phyloP scores from a whole-genome alignment of 2,888 invertebrate species.

The Mongoloraphidia duomilia region DNA sequence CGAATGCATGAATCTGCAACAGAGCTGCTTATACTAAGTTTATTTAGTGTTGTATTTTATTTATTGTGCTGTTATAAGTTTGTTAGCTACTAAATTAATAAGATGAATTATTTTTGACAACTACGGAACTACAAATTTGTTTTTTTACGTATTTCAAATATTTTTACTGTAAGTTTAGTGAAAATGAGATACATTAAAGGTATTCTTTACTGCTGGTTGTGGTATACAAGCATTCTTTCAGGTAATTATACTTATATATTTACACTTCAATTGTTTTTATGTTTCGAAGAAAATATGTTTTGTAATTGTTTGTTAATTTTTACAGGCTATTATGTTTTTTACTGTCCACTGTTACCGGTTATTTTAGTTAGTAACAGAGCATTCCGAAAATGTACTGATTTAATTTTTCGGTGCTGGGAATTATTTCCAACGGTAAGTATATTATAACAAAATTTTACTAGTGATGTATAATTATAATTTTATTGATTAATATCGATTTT shows the following conservation, averaged over 20 bases:
- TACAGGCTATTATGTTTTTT: conserved; percentile 41
- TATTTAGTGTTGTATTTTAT: too few relatives aligned
- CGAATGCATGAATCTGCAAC: too few relatives aligned
- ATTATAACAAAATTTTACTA: not conserved
- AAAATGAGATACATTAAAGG: conserved; percentile 22
- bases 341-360: conserved; percentile 56
- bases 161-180: too few relatives aligned
- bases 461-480: too few relatives aligned
- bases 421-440: conserved; percentile 63
- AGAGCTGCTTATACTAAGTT: too few relatives aligned
- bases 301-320: conserved; percentile 15
- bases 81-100: too few relatives aligned
- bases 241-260: conserved; percentile 20
- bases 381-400: conserved; percentile 54
- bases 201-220: conserved; percentile 25
- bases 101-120: too few relatives aligned
- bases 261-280: conserved; percentile 5
- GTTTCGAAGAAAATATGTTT: not conserved
- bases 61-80: too few relatives aligned
- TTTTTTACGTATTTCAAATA: too few relatives aligned
- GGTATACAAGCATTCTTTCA: conserved; percentile 28
- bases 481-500: too few relatives aligned
- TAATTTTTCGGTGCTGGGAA: conserved; percentile 67
- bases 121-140: too few relatives aligned
- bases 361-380: conserved; percentile 51